These are phyloP conservation scores for Heliconius ethilla DNA, from an alignment of 2,888 invertebrate species.

Conservation along the genomic window DNA sequence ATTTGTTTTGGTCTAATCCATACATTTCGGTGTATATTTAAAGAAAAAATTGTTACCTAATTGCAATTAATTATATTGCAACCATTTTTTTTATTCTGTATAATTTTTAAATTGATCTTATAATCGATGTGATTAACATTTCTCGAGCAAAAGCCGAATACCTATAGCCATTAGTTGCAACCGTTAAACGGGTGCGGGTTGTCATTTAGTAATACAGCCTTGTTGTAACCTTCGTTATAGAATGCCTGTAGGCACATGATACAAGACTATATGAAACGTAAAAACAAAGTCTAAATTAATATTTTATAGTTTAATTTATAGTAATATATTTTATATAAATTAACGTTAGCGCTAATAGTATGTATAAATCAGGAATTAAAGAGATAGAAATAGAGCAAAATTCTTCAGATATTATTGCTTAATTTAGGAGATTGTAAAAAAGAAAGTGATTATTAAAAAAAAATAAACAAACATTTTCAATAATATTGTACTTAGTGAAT, in stretches of 20 bases:
- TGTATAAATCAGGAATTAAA: not conserved
- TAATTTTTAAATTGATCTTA: slow-evolving; percentile 3
- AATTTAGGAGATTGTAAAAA: not conserved
- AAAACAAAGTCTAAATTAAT: not conserved
- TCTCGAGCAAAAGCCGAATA: slow-evolving; percentile 3
- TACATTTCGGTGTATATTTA: not conserved
- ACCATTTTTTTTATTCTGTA: not conserved
- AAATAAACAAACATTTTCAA: too few species aligned
- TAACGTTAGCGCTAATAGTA: not conserved
- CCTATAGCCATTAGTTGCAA: slow-evolving; percentile 32
- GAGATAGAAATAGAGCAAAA: not conserved
- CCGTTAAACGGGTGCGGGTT: slow-evolving; percentile 31
- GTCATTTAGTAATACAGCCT: slow-evolving; percentile 45
- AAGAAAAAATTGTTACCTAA: not conserved
- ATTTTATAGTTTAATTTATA: not conserved
- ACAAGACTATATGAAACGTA: slow-evolving; percentile 1
- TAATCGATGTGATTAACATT: slow-evolving; percentile 18
- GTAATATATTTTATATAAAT: not conserved
- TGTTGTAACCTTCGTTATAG: slow-evolving; percentile 34
- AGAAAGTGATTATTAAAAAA: too few species aligned
- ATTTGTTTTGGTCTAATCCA: not conserved
- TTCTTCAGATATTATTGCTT: not conserved
- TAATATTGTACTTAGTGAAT: too few species aligned
- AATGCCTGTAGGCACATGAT: slow-evolving; percentile 10
- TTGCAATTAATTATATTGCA: not conserved